Evolutionary conservation across 2,113 vertebrate species (phyloP).

Genomic region (Crypturellus undulatus): DNA sequence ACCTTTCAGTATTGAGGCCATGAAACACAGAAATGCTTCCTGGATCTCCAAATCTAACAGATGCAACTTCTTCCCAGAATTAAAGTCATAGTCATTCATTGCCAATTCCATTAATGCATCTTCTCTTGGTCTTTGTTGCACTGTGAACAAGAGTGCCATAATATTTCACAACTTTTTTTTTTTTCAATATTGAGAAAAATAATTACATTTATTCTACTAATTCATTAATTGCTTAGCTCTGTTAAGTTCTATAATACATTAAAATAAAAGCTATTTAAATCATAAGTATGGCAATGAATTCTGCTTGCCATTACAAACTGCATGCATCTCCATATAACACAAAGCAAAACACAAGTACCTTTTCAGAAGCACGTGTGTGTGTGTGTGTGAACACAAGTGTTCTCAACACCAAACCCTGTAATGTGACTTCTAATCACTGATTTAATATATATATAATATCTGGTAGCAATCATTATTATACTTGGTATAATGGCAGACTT

Average conservation of each 20-base stretch:
- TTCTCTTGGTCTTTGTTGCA: conserved; percentile 90
- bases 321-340: neutral
- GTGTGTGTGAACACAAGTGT: neutral
- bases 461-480: neutral
- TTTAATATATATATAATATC: neutral
- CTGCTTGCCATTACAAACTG: neutral
- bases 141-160: conserved; percentile 74
- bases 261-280: neutral
- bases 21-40: conserved; percentile 96
- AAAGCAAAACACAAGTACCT: neutral
- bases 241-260: neutral
- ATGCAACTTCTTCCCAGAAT: conserved; percentile 89
- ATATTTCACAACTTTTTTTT: neutral
- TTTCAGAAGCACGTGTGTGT: neutral
- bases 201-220: neutral
- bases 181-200: neutral
- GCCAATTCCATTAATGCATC: conserved; percentile 90
- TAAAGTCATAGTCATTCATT: conserved; percentile 90
- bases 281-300: neutral
- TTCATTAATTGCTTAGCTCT: neutral
- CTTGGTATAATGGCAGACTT: neutral
- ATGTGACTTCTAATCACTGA: neutral
- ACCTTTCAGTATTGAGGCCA: conserved; percentile 97
- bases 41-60: conserved; percentile 96
- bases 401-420: neutral